Evolutionary conservation across 1,140 invertebrate species (phyloP).

Genomic region (Ceratina australensis): DNA sequence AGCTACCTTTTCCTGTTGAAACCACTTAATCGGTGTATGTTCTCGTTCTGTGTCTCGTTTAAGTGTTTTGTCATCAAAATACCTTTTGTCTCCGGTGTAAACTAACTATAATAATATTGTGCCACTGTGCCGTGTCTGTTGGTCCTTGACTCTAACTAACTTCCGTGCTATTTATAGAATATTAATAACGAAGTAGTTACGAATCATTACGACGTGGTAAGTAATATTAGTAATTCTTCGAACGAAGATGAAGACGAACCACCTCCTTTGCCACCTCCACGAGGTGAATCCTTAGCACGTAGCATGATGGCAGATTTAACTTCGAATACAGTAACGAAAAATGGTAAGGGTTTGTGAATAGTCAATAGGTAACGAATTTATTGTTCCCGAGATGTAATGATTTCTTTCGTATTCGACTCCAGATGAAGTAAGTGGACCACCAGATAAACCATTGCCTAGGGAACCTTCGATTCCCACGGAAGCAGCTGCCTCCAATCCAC

Average conservation of each 20-base stretch:
- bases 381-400: not conserved
- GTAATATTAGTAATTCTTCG: constrained; percentile 69
- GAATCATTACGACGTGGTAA: constrained; percentile 74
- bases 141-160: constrained; percentile 40
- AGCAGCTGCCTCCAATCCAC: constrained; percentile 50
- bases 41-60: constrained; percentile 19
- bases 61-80: constrained; percentile 10
- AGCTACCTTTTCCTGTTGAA: constrained; percentile 12
- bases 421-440: constrained; percentile 70
- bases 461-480: constrained; percentile 70
- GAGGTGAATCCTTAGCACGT: constrained; percentile 80
- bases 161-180: constrained; percentile 68
- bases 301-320: constrained; percentile 71
- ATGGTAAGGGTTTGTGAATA: constrained; percentile 60
- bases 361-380: not conserved
- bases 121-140: constrained; percentile 57
- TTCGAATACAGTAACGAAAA: constrained; percentile 68
- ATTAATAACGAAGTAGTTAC: constrained; percentile 66
- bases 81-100: not conserved
- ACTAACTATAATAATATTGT: constrained; percentile 63
- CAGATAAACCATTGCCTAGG: constrained; percentile 76
- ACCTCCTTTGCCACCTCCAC: constrained; percentile 82
- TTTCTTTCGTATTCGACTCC: constrained; percentile 30
- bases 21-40: not conserved
- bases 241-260: constrained; percentile 80